Evolutionary conservation across 2,888 invertebrate species (phyloP).

Genomic region (Cyrtodaria siliqua): DNA sequence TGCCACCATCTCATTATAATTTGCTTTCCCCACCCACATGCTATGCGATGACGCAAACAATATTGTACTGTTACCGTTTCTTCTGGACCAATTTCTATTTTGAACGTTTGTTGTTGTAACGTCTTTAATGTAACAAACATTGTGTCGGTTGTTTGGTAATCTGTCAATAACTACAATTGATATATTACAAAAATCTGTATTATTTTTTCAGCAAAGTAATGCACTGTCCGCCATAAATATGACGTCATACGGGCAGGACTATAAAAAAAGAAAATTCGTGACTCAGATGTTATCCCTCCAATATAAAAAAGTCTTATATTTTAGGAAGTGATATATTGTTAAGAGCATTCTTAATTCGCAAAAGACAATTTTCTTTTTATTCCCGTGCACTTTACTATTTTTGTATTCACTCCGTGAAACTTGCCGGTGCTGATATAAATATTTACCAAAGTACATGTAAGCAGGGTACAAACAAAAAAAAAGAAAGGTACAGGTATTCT

Average conservation of each 20-base stretch:
- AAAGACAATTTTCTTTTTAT: too few species aligned
- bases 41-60: neutral
- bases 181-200: neutral
- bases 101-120: constrained; percentile 96
- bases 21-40: constrained; percentile 46
- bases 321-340: too few species aligned
- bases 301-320: too few species aligned
- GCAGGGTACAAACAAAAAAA: too few species aligned
- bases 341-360: too few species aligned
- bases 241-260: neutral
- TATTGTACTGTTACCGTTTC: constrained; percentile 92
- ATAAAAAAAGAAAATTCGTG: too few species aligned
- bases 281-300: too few species aligned
- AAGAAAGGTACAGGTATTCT: too few species aligned
- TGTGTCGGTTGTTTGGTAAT: constrained; percentile 26
- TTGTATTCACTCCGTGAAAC: too few species aligned
- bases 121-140: constrained; percentile 97
- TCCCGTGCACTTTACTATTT: too few species aligned
- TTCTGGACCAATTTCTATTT: constrained; percentile 94
- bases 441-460: too few species aligned
- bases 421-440: too few species aligned
- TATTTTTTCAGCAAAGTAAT: constrained; percentile 39
- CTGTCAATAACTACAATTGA: neutral
- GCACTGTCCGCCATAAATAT: constrained; percentile 45
- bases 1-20: neutral